Conservation (phyloP, 2,888 invertebrate genomes). For the Nowickia ferox region DNA sequence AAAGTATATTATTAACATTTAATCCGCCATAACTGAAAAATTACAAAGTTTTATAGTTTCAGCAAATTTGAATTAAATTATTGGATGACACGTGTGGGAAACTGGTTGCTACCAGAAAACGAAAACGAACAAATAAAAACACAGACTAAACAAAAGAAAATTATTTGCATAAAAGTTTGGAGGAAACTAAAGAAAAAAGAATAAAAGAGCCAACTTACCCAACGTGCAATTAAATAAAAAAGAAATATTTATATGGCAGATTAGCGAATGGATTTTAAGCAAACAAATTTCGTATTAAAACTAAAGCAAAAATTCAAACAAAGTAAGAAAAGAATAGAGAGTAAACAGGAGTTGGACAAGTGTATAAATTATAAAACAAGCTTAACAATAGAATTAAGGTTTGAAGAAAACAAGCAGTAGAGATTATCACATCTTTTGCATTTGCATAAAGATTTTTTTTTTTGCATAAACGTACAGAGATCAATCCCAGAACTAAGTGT, state of each 20-base stretch:
- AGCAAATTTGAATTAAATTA: slow-evolving; percentile 57
- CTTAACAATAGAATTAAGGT: slow-evolving; percentile 31
- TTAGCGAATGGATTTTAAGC: slow-evolving; percentile 35
- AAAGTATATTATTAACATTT: slow-evolving; percentile 41
- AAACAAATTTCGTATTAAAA: slow-evolving; percentile 26
- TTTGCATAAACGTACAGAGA: not conserved
- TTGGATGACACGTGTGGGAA: slow-evolving; percentile 69
- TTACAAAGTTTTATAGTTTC: slow-evolving; percentile 45
- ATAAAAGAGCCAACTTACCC: slow-evolving; percentile 34
- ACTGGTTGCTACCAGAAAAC: not conserved
- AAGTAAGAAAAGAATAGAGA: not conserved
- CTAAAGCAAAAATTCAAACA: slow-evolving; percentile 4
- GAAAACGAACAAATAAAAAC: not conserved
- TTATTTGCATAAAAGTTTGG: slow-evolving; percentile 27
- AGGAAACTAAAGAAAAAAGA: slow-evolving; percentile 2
- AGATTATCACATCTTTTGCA: not conserved
- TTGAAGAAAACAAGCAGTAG: not conserved
- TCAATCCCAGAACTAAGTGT: not conserved
- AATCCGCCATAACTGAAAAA: slow-evolving; percentile 50
- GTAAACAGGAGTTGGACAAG: slow-evolving; percentile 6
- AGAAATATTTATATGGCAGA: slow-evolving; percentile 50
- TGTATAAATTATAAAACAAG: slow-evolving; percentile 37
- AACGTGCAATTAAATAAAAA: slow-evolving; percentile 55
- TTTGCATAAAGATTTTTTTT: slow-evolving; percentile 4
- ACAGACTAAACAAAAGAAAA: slow-evolving; percentile 52